Evolutionary conservation across 2,797 vertebrate genomes (phyloP).

Genomic region (Borostomias antarcticus): DNA sequence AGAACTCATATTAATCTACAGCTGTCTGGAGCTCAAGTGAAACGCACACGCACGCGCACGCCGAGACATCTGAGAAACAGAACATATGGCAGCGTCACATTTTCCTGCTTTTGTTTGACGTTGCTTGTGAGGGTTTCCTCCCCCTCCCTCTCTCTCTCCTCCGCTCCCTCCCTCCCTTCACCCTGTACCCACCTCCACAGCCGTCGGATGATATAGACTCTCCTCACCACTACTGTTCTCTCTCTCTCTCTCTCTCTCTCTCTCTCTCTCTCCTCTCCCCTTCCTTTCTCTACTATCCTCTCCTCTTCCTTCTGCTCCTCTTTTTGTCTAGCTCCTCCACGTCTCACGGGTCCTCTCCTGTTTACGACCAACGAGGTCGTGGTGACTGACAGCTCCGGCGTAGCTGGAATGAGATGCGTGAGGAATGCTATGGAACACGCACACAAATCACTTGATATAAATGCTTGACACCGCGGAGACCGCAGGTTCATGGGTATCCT

Average conservation of each 20-base stretch:
- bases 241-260: neutral
- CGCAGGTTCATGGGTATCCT: too few relatives aligned
- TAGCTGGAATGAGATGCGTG: too few relatives aligned
- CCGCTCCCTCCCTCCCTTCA: neutral
- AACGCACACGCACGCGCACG: conserved; percentile 32
- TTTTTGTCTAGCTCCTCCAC: too few relatives aligned
- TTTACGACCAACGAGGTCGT: too few relatives aligned
- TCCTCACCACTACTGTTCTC: neutral
- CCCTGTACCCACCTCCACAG: neutral
- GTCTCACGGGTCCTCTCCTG: too few relatives aligned
- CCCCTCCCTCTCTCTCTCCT: neutral
- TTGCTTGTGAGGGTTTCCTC: neutral
- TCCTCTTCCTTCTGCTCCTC: neutral
- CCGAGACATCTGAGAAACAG: conserved; percentile 42
- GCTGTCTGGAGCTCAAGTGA: conserved; percentile 62
- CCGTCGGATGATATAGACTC: neutral
- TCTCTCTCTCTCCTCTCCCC: neutral
- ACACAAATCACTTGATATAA: too few relatives aligned
- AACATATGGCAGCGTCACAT: conserved; percentile 47
- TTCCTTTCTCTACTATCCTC: too few relatives aligned
- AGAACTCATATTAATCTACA: conserved; percentile 69
- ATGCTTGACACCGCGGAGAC: too few relatives aligned
- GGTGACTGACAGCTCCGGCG: too few relatives aligned
- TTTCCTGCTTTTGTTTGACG: conserved; percentile 39
- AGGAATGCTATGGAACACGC: too few relatives aligned